Base-by-base conservation (phyloP, 2,113 vertebrate genomes). In the Morone chrysops region DNA sequence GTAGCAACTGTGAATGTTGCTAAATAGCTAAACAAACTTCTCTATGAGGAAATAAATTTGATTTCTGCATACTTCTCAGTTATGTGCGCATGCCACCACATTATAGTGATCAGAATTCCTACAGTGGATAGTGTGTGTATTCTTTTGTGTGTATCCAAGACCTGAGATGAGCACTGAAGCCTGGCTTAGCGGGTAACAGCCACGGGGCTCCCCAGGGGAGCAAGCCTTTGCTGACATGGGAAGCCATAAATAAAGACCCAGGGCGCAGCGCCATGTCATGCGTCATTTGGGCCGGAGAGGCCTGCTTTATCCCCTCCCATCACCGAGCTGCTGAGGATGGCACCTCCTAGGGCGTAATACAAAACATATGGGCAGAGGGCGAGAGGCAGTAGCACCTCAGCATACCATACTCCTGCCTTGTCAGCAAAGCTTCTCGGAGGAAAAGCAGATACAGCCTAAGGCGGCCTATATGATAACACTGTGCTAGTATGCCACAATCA, bases 231-330 rank as follows among this genome's bases (percentile, higher is more conserved):
- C 90, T 94, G 94, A 95, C 94, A 95, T 94, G 92, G 94, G 93
- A 95, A 95, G 94, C 89, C 95, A 95, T 95, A 95, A 95, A 95
- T 95, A 94, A 96, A 86, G 82, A 87, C 89, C 89, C 56, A 73
- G 90, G 90, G 93, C 84, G 92, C 89, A 93, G 89, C 73, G 82
- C 92, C 90, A 84, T 94, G 94, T 94, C 92, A 94, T 93, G 94
- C 93, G 91, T 93, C 93, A 95, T 95, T 94, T 94, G 90, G 93
- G 77, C 70, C 75, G 31, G 88, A 94, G 92, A 92, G 92, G 90
- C 86, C 89, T 90, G 90, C 91, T 94, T 91, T 92, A 93, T 93
- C 87, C 91, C 90, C 90, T 84, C 88, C 92, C 84, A 89, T 81
- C 90, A 75, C 85, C n/a, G 71, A 82, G 81, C 84, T 82, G 90